These are phyloP conservation scores for Plectropomus leopardus DNA, from an alignment of 2,113 vertebrate species.

Conservation along the genomic window DNA sequence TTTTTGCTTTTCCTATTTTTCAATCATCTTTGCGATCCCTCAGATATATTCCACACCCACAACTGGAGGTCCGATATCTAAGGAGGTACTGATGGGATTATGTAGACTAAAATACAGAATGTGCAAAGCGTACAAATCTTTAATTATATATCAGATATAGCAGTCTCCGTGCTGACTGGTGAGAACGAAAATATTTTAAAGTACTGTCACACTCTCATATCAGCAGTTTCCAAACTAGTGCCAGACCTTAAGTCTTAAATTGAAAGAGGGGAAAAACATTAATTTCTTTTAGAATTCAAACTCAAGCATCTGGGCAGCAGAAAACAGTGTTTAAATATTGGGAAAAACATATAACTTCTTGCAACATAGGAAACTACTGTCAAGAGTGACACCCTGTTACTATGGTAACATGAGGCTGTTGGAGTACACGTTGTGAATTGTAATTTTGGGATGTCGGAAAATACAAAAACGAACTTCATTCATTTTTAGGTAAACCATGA, in stretches of 20 bases:
- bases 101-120: background rate
- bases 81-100: background rate
- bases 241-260: background rate
- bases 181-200: background rate
- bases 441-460: conserved; percentile 33
- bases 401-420: conserved; percentile 52
- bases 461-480: background rate
- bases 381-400: conserved; percentile 47
- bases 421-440: conserved; percentile 43
- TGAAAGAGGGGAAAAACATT: background rate
- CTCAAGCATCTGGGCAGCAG: background rate
- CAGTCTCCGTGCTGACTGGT: background rate
- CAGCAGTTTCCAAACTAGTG: background rate
- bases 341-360: conserved; percentile 1
- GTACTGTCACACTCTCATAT: background rate
- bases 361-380: background rate
- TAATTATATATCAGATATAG: background rate
- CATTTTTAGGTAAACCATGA: background rate
- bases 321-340: conserved; percentile 8
- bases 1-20: background rate
- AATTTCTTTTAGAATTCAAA: background rate
- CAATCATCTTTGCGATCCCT: background rate
- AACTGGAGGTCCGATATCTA: background rate
- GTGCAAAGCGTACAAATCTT: background rate
- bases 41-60: background rate